Evolutionary conservation across 1,140 invertebrate genomes (phyloP), one percentile per base, ranked within the genome.

Genomic region (Armadillidium nasatum): DNA sequence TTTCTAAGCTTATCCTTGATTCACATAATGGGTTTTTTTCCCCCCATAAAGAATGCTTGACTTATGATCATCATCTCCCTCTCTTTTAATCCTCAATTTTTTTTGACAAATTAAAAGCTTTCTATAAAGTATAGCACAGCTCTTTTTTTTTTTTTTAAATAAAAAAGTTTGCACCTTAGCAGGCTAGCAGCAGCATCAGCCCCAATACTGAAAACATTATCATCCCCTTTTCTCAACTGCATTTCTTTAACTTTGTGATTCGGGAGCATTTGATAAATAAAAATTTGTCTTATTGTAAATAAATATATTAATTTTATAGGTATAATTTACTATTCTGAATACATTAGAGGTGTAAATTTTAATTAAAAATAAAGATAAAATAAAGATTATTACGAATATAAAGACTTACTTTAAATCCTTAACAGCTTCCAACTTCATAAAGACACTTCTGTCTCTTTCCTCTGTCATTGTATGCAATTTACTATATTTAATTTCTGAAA

Each of bases 401-500:
- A 60, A 60, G 4, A 60, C 50, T 60, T 60, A 60, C 50, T 60
- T 60, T 60, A 60, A 19, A 15, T 60, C 50, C 50, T 60, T 60
- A 19, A 60, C 50, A 15, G 50, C 50, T 60, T 60, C 50, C 19
- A 60, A 19, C 50, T 60, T 60, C 50, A 60, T 60, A 7, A 4
- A 60, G 2, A 60, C 50, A 15, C 11, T 19, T 60, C 50, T 60
- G 11, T 60, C 50, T 60, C 50, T 60, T 60, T 60, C 50, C 1
- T 60, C 50, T 60, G 50, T 19, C 50, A 60, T 60, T 7, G 33
- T 33, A 6, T 33, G 1, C 33, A 33, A 33, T 33, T 33, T 33
- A 33, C 33, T 33, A 33, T 6, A 3, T 33, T 33, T 33, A 33
- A 33, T 6, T 33, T 33, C 33, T 33, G 33, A 33, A 33, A 33